Conservation (phyloP, 2,888 invertebrate species). For the Cryptocheilus praepositus region DNA sequence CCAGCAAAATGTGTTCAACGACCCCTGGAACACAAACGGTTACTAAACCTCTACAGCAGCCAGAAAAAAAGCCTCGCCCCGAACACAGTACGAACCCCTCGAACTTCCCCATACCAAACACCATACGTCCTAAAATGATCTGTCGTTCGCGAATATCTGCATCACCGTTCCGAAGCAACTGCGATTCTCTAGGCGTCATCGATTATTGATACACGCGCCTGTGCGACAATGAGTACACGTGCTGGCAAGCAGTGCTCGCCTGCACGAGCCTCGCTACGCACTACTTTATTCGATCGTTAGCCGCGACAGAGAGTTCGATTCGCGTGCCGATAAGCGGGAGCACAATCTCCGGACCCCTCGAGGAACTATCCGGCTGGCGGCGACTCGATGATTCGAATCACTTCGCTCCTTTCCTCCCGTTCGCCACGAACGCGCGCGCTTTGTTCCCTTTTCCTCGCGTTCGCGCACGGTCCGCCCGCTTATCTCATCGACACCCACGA, state of each 20-base stretch:
- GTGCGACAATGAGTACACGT: background rate
- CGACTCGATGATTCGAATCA: conserved; percentile 36
- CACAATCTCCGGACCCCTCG: conserved; percentile 15
- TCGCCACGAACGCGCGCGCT: conserved; percentile 16
- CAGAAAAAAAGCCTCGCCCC: no score
- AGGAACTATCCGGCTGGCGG: conserved; percentile 26
- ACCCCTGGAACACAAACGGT: no score
- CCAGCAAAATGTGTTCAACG: no score
- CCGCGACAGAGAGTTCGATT: conserved; percentile 38
- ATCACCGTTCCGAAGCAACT: background rate
- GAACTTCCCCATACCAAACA: no score
- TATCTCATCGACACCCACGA: conserved; percentile 54
- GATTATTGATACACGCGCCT: conserved; percentile 3
- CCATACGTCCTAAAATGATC: no score
- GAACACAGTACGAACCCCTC: background rate
- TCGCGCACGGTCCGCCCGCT: conserved; percentile 23
- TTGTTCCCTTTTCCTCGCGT: conserved; percentile 1
- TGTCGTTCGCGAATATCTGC: background rate
- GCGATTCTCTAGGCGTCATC: background rate
- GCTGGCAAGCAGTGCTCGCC: conserved; percentile 28
- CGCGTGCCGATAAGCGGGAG: conserved; percentile 35
- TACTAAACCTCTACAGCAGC: no score
- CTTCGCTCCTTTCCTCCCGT: conserved; percentile 36
- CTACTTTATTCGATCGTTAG: conserved; percentile 47
- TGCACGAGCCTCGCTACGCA: conserved; percentile 21